A percentile compares a stretch with the other conserved stretches of the same genome.
Conservation (phyloP, 2,888 invertebrate genomes). For the Silvanus unidentatus region DNA sequence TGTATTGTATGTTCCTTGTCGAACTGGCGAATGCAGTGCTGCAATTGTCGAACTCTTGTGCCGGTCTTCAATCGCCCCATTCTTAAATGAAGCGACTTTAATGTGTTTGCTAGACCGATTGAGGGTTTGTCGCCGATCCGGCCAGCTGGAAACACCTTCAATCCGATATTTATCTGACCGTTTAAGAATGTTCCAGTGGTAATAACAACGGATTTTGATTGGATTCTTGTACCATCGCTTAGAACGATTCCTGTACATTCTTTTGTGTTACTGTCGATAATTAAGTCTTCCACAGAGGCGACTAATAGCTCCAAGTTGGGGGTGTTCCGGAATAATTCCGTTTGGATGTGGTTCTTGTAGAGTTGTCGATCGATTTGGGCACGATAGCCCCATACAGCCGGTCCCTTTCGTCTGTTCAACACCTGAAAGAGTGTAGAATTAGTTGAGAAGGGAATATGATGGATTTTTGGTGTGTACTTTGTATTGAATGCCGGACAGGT, state of each 20-base stretch:
- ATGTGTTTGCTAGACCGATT: conserved; percentile 65
- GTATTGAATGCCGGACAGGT: conserved; percentile 73
- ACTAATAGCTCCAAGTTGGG: conserved; percentile 62
- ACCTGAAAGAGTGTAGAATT: conserved; percentile 44
- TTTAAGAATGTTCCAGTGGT: conserved; percentile 87
- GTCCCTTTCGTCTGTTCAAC: conserved; percentile 74
- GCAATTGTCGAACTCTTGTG: conserved; percentile 65
- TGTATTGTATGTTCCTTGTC: too few species aligned
- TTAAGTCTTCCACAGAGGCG: conserved; percentile 73
- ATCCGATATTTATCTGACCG: conserved; percentile 77
- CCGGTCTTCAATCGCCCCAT: conserved; percentile 82
- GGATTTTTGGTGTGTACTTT: too few species aligned
- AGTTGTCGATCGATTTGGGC: conserved; percentile 82
- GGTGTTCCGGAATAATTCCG: conserved; percentile 57
- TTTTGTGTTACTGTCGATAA: conserved; percentile 47
- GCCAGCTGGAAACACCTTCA: conserved; percentile 69
- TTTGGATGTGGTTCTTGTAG: conserved; percentile 71
- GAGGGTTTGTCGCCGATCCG: conserved; percentile 74
- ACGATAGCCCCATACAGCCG: conserved; percentile 83
- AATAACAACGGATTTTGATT: conserved; percentile 64
- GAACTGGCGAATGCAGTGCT: too few species aligned
- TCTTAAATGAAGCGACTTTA: conserved; percentile 63
- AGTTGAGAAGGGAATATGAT: too few species aligned
- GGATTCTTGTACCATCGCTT: conserved; percentile 51
- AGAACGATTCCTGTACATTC: conserved; percentile 51